phyloP scores from a whole-genome alignment of 2,797 vertebrate genomes.

The Sternotherus odoratus region DNA sequence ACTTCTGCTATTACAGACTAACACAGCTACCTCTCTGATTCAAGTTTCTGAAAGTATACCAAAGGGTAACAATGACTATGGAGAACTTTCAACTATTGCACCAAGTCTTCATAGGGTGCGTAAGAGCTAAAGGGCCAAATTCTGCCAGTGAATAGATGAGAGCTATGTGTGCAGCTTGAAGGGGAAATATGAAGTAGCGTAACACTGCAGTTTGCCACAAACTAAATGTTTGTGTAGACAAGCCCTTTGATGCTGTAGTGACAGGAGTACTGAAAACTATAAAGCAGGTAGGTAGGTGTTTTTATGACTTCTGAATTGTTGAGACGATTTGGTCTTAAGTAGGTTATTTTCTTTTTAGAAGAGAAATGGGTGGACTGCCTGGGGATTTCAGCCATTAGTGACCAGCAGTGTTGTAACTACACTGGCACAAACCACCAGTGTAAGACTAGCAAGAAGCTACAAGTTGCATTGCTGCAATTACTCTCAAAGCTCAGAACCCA shows the following conservation, averaged over 20 bases:
- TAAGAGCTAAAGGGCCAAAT: background rate
- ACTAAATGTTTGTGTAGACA: background rate
- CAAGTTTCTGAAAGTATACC: background rate
- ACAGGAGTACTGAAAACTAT: background rate
- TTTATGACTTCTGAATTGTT: background rate
- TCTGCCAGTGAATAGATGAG: background rate
- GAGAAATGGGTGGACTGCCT: background rate
- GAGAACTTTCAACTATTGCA: background rate
- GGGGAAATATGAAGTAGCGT: background rate
- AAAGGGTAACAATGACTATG: background rate
- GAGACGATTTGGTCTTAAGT: background rate
- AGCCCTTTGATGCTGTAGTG: background rate
- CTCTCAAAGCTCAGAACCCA: background rate
- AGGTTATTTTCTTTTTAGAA: background rate
- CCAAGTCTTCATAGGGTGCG: background rate
- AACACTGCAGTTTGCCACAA: background rate
- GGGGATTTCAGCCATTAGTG: no score
- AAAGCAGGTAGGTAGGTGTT: background rate
- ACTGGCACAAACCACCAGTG: no score
- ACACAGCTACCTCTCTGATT: no score
- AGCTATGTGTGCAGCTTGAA: background rate
- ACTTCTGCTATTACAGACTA: no score
- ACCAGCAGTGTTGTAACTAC: no score
- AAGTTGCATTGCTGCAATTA: no score
- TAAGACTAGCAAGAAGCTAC: no score